A percentile compares a stretch with the other conserved stretches of the same genome.
Conservation (phyloP, 2,113 vertebrate species). For the Pluvialis apricaria region DNA sequence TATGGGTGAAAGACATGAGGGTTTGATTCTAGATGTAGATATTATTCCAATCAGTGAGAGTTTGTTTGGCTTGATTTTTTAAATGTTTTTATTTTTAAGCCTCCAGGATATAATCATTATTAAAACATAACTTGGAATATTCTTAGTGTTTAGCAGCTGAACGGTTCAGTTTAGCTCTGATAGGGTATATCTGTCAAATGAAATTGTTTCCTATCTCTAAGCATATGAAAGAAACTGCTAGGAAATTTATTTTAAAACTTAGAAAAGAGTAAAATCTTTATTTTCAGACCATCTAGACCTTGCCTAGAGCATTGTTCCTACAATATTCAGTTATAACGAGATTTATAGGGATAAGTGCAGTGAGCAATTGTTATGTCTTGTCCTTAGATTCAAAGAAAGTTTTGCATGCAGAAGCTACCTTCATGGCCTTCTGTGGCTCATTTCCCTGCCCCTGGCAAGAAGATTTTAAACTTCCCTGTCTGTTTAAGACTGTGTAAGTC, state of each 20-base stretch:
- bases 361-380: not conserved
- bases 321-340: not conserved
- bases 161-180: not conserved
- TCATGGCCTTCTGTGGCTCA: not conserved
- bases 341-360: not conserved
- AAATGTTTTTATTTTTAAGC: not conserved
- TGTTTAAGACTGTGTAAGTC: not conserved
- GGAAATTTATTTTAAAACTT: not conserved
- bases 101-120: not conserved
- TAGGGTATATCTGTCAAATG: not conserved
- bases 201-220: not conserved
- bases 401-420: not conserved
- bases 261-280: not conserved
- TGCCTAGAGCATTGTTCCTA: not conserved
- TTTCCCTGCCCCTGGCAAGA: not conserved
- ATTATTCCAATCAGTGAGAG: not conserved
- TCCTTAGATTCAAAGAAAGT: not conserved
- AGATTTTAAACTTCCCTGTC: not conserved
- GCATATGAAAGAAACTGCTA: not conserved
- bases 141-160: not conserved
- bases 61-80: not conserved
- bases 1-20: not conserved
- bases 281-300: not conserved
- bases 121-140: not conserved
- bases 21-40: not conserved